Conservation (phyloP, 2,113 vertebrate species). For the Gobiocypris rarus region DNA sequence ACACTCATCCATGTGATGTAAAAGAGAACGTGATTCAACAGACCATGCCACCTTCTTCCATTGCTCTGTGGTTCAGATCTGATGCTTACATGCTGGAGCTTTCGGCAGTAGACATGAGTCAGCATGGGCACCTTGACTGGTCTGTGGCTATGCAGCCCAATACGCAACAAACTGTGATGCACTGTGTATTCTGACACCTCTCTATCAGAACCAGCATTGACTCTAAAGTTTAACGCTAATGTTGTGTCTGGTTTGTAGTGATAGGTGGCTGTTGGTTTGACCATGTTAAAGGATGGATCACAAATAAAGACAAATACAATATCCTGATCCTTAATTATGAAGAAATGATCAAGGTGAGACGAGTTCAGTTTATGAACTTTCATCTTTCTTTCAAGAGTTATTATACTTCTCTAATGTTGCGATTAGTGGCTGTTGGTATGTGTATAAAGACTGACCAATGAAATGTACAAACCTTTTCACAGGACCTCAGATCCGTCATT, state of each 20-base stretch:
- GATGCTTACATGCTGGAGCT: too few species aligned
- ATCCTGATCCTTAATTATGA: conserved; percentile 77
- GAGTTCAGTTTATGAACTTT: background rate
- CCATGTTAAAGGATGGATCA: conserved; percentile 72
- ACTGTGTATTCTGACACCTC: too few species aligned
- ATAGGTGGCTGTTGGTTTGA: conserved; percentile 67
- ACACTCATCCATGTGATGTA: too few species aligned
- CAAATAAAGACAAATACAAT: conserved; percentile 73
- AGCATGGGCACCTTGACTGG: too few species aligned
- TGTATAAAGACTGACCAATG: background rate
- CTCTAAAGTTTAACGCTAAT: background rate
- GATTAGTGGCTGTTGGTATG: background rate
- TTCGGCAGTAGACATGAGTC: too few species aligned
- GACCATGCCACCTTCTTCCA: too few species aligned
- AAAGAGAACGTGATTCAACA: too few species aligned
- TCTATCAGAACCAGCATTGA: too few species aligned
- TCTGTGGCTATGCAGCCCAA: too few species aligned
- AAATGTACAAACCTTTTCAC: background rate
- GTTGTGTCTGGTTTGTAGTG: conserved; percentile 56
- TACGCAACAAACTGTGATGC: too few species aligned
- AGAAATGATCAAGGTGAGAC: conserved; percentile 76
- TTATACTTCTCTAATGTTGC: too few species aligned
- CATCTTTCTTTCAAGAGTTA: background rate
- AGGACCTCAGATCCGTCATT: conserved; percentile 68
- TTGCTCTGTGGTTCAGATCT: too few species aligned